A percentile compares a stretch with the other conserved stretches of the same genome.
These are phyloP conservation scores for Danio kyathit DNA, from an alignment of 2,797 vertebrate genomes.

Conservation along the genomic window DNA sequence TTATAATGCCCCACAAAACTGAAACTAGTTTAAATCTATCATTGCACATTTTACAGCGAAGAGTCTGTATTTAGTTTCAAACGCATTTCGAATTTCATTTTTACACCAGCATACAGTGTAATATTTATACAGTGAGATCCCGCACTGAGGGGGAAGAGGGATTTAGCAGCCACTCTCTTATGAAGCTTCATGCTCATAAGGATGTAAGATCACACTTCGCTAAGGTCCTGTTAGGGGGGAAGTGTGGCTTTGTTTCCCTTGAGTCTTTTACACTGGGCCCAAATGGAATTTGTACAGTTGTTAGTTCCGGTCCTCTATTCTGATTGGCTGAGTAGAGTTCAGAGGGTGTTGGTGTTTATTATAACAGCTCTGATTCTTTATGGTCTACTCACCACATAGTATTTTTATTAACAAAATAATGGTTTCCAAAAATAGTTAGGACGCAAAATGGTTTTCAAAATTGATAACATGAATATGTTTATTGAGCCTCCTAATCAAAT, in stretches of 20 bases:
- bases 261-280: conserved; percentile 60
- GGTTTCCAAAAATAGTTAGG: no score
- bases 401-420: no score
- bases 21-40: conserved; percentile 65
- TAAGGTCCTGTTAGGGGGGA: conserved; percentile 56
- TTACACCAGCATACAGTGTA: conserved; percentile 49
- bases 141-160: conserved; percentile 62
- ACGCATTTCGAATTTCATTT: conserved; percentile 52
- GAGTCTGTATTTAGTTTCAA: conserved; percentile 67
- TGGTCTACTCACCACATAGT: no score
- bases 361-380: not conserved
- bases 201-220: conserved; percentile 46
- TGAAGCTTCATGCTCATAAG: conserved; percentile 4
- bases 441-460: no score
- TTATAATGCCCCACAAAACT: conserved; percentile 60
- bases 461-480: no score
- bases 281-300: conserved; percentile 69
- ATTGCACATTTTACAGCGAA: conserved; percentile 62
- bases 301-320: not conserved
- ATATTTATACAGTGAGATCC: conserved; percentile 58
- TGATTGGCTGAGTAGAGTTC: not conserved
- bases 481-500: no score
- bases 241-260: conserved; percentile 53
- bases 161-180: conserved; percentile 62
- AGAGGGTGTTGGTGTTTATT: not conserved